These are phyloP conservation scores for Pseudoatta argentina DNA, from an alignment of 1,140 invertebrate species.

Conservation along the genomic window DNA sequence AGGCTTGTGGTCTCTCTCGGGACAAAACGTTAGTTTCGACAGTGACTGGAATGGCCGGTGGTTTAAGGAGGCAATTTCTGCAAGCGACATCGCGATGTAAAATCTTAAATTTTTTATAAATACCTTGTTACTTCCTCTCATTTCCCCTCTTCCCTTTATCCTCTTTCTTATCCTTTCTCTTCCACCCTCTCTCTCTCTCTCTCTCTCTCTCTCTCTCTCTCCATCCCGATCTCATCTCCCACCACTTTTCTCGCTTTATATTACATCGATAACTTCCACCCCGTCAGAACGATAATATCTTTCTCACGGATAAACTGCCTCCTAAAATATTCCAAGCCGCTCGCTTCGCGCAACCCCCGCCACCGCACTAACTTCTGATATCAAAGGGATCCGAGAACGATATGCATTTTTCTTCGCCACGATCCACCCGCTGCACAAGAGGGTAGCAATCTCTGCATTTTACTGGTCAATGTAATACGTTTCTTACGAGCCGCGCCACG, in stretches of 20 bases:
- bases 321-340: conserved; percentile 60
- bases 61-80: conserved; percentile 39
- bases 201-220: too few species aligned
- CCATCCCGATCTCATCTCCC: not conserved
- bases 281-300: conserved; percentile 50
- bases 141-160: not conserved
- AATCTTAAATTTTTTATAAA: conserved; percentile 59
- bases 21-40: conserved; percentile 26
- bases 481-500: conserved; percentile 32
- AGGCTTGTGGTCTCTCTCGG: not conserved
- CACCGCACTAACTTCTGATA: conserved; percentile 47
- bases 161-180: not conserved
- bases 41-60: conserved; percentile 1
- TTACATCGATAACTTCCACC: conserved; percentile 60
- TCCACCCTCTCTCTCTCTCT: too few species aligned
- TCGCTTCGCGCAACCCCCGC: not conserved
- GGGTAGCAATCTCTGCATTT: conserved; percentile 54
- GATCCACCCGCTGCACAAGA: not conserved
- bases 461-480: conserved; percentile 59
- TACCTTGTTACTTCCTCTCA: conserved; percentile 10
- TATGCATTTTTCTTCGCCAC: conserved; percentile 58
- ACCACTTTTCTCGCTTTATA: conserved; percentile 48
- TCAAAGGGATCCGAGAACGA: conserved; percentile 54
- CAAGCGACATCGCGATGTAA: conserved; percentile 2
- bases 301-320: conserved; percentile 52